phyloP scores from a whole-genome alignment of 2,888 invertebrate genomes.

The Punctoribates punctum region DNA sequence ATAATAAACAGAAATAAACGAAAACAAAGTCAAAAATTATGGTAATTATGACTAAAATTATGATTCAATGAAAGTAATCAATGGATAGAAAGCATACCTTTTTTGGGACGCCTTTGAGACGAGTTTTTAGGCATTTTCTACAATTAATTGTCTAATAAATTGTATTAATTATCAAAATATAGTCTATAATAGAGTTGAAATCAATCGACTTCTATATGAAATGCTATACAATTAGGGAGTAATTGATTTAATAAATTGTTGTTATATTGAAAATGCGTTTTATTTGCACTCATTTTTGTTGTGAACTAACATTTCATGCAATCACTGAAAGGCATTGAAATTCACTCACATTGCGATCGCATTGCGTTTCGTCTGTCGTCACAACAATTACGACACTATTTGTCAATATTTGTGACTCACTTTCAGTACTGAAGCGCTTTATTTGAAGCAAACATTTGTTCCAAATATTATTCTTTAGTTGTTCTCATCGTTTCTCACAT shows the following conservation, averaged over 20 bases:
- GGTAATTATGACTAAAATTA: neutral
- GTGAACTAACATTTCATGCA: neutral
- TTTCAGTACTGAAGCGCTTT: too few species aligned
- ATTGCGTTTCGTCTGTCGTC: neutral
- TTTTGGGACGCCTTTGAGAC: neutral
- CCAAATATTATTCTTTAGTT: too few species aligned
- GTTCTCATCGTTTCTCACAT: too few species aligned
- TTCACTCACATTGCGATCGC: neutral
- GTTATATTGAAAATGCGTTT: conserved; percentile 23
- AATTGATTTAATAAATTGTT: conserved; percentile 21
- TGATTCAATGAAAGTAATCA: neutral
- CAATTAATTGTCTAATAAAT: neutral
- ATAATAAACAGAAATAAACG: too few species aligned
- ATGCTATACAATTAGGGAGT: neutral
- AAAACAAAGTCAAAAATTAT: too few species aligned
- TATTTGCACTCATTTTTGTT: conserved; percentile 26
- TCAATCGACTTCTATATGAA: neutral
- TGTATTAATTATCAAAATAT: conserved; percentile 10
- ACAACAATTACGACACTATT: too few species aligned
- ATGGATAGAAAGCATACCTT: conserved; percentile 1
- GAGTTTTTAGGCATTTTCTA: conserved; percentile 20
- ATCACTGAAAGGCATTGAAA: neutral
- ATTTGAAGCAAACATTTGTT: too few species aligned
- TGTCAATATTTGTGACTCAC: too few species aligned
- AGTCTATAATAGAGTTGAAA: conserved; percentile 2